Percentiles rank a stretch among this genome's conserved stretches.
Evolutionary conservation across 1,140 invertebrate genomes (phyloP).

Genomic region (Leguminivora glycinivorella): DNA sequence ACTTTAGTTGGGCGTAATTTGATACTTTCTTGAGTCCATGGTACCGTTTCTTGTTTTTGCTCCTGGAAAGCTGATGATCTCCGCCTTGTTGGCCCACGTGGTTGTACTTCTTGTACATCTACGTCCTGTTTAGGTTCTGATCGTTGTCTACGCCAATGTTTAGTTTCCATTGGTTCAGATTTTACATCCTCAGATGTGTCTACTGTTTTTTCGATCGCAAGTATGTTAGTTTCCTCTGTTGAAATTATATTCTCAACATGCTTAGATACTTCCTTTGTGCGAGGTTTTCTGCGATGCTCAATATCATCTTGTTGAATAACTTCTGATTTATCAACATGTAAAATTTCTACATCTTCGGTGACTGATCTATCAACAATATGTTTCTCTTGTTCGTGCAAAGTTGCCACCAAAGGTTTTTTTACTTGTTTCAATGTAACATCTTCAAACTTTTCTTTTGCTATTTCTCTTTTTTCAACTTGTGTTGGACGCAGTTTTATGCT

Average conservation of each 20-base stretch:
- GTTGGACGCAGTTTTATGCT: constrained; percentile 79
- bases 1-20: constrained; percentile 79
- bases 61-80: constrained; percentile 19
- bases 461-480: constrained; percentile 59
- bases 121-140: constrained; percentile 19
- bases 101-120: constrained; percentile 11
- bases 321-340: constrained; percentile 16
- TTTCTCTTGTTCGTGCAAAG: constrained; percentile 31
- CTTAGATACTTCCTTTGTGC: constrained; percentile 31
- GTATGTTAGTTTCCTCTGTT: constrained; percentile 31
- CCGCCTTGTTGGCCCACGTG: not conserved
- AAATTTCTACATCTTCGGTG: constrained; percentile 32
- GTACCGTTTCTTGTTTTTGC: constrained; percentile 46
- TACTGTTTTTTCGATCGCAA: constrained; percentile 20
- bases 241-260: constrained; percentile 13
- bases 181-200: not conserved
- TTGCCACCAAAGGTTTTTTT: constrained; percentile 44
- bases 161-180: not conserved
- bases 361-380: constrained; percentile 39
- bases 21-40: constrained; percentile 80
- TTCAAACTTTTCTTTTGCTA: constrained; percentile 56
- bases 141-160: constrained; percentile 14
- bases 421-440: constrained; percentile 52
- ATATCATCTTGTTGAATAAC: constrained; percentile 6
- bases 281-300: constrained; percentile 59